Base-by-base conservation (phyloP, 2,113 vertebrate species). In the Dinomys branickii region DNA sequence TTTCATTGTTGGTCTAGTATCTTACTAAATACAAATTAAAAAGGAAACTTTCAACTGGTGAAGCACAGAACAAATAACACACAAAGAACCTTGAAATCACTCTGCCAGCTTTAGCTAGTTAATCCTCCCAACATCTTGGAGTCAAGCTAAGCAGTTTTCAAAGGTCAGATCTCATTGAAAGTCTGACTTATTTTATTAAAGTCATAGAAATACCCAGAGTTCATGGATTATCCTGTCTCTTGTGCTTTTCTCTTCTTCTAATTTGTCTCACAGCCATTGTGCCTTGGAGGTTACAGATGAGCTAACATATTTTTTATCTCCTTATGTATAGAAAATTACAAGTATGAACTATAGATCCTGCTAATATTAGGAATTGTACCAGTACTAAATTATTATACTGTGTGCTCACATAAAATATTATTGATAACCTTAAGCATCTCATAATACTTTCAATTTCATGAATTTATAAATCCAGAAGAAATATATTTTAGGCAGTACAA, bases 401-500 rank as follows among this genome's bases (percentile, higher is more conserved):
- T 93, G 19, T 93, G 44, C 58, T 90, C 35, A 41, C 22, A 80
- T 35, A 94, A 75, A 96, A 97, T 96, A 90, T 88, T 89, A 92
- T 80, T 91, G 71, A 77, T 95, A 87, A 88, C 75, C 71, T 92
- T 80, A 71, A 47, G 52, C 14, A 59, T 85, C 61, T 96, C n/a
- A 59, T 33, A 85, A 67, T 17, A 89, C 91, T 93, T 96, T 91
- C 73, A 93, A 54, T 87, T 96, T 95, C 61, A 80, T 94, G 59
- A 96, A 85, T 95, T 96, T 96, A 88, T 94, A 88, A 93, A 94
- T 92, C 58, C 41, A 91, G 86, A 94, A 95, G 52, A 97, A 92
- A 88, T 77, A 86, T 88, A 61, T 95, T 86, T 89, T 28, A 61
- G 6, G 41, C 84, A 85, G 86, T 56, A 11, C 65, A 94, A 47